Percentiles rank a stretch among this genome's conserved stretches.
Evolutionary conservation across 1,140 invertebrate species (phyloP).

Genomic region (Zaprionus inermis): DNA sequence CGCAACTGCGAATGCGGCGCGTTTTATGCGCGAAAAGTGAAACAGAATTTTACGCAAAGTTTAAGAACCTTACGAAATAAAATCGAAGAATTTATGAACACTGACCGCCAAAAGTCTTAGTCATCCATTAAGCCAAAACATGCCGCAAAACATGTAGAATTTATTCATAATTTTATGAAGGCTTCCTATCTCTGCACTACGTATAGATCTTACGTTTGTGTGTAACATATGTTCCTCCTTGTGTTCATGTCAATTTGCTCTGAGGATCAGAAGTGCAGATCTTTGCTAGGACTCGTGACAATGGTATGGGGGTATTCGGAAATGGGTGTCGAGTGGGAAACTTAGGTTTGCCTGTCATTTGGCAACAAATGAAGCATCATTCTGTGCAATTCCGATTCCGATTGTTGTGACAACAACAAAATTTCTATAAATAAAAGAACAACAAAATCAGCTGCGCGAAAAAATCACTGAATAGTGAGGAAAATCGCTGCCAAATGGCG

Average conservation of each 20-base stretch:
- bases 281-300: background rate
- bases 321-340: constrained; percentile 22
- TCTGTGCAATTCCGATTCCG: constrained; percentile 34
- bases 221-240: constrained; percentile 4
- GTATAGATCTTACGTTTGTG: background rate
- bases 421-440: constrained; percentile 68
- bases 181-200: constrained; percentile 8
- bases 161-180: constrained; percentile 51
- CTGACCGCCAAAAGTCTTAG: constrained; percentile 52
- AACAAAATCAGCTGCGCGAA: constrained; percentile 79
- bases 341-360: constrained; percentile 48
- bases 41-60: constrained; percentile 41
- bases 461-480: constrained; percentile 52
- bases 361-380: constrained; percentile 62
- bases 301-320: constrained; percentile 19
- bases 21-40: constrained; percentile 49
- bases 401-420: constrained; percentile 34
- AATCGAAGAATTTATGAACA: constrained; percentile 64
- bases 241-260: constrained; percentile 16
- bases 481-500: constrained; percentile 53
- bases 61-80: constrained; percentile 55
- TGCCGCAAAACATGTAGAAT: constrained; percentile 41
- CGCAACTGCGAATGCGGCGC: background rate
- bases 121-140: constrained; percentile 54
- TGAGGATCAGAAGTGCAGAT: constrained; percentile 6